These are phyloP conservation scores for Trichomycterus rosablanca DNA, from an alignment of 2,113 vertebrate genomes.

Conservation along the genomic window DNA sequence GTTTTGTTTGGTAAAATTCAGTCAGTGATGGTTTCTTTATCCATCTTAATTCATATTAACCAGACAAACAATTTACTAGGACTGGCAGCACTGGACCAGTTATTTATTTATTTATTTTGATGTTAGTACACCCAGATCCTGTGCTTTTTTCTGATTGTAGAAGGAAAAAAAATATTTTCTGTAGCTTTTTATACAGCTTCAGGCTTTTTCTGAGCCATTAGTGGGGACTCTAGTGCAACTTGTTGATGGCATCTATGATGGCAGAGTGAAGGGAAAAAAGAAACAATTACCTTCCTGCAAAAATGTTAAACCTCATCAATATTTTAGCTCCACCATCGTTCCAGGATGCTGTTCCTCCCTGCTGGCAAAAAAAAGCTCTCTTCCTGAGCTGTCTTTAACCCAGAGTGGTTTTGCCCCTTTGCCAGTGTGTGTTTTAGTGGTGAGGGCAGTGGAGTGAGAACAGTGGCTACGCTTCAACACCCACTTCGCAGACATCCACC, in stretches of 20 bases:
- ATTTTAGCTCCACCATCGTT: constrained; percentile 47
- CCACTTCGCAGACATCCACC: constrained; percentile 19
- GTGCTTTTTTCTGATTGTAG: constrained; percentile 1
- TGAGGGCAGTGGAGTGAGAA: constrained; percentile 36
- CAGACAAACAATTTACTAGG: too few species aligned
- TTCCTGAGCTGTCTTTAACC: constrained; percentile 38
- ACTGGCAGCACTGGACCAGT: too few species aligned
- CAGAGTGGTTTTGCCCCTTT: constrained; percentile 20
- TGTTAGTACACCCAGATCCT: too few species aligned
- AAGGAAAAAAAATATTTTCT: not conserved
- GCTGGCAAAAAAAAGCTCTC: constrained; percentile 42
- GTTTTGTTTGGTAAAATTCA: too few species aligned
- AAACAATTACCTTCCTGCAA: constrained; percentile 53
- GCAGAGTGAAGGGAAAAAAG: constrained; percentile 18
- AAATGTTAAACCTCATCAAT: constrained; percentile 52
- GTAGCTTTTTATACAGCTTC: too few species aligned
- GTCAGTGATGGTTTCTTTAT: too few species aligned
- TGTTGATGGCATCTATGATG: constrained; percentile 47
- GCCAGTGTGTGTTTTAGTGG: constrained; percentile 16
- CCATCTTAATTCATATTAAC: too few species aligned
- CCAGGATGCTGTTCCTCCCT: constrained; percentile 40
- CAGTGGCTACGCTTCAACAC: constrained; percentile 3
- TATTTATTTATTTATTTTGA: too few species aligned
- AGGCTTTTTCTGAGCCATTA: constrained; percentile 29
- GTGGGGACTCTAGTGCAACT: constrained; percentile 23